phyloP scores from a whole-genome alignment of 1,140 invertebrate species.

The Saccostrea cuccullata region DNA sequence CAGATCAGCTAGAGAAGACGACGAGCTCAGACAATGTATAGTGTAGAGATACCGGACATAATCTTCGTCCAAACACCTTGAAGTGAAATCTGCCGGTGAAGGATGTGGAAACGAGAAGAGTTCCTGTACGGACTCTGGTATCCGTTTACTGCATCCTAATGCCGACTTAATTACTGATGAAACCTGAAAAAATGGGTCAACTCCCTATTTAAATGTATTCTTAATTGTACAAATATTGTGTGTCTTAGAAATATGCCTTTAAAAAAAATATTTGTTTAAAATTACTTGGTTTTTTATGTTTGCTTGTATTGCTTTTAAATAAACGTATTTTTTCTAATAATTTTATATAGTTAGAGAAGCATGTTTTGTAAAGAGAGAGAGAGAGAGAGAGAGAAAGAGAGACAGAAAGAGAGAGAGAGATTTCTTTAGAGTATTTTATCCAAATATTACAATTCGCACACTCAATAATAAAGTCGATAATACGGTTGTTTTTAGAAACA shows the following conservation, averaged over 20 bases:
- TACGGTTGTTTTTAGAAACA: not conserved
- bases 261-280: too few species aligned
- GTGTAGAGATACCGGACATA: not conserved
- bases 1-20: too few species aligned
- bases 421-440: not conserved
- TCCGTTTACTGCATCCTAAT: not conserved
- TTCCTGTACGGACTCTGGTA: slow-evolving; percentile 12
- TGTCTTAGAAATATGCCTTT: not conserved
- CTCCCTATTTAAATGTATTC: not conserved
- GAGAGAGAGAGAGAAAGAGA: slow-evolving; percentile 13
- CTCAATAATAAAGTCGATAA: not conserved
- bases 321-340: too few species aligned
- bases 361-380: not conserved
- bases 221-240: not conserved
- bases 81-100: not conserved
- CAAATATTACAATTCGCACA: not conserved
- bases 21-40: not conserved
- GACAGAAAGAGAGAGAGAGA: slow-evolving; percentile 29
- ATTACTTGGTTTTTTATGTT: too few species aligned
- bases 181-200: not conserved
- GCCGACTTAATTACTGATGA: slow-evolving; percentile 22
- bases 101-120: not conserved
- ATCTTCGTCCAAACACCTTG: slow-evolving; percentile 4
- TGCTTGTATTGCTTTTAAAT: too few species aligned
- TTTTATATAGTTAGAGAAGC: too few species aligned